Base-by-base conservation (phyloP, 2,113 vertebrate species). In the Chrysochloris asiatica region DNA sequence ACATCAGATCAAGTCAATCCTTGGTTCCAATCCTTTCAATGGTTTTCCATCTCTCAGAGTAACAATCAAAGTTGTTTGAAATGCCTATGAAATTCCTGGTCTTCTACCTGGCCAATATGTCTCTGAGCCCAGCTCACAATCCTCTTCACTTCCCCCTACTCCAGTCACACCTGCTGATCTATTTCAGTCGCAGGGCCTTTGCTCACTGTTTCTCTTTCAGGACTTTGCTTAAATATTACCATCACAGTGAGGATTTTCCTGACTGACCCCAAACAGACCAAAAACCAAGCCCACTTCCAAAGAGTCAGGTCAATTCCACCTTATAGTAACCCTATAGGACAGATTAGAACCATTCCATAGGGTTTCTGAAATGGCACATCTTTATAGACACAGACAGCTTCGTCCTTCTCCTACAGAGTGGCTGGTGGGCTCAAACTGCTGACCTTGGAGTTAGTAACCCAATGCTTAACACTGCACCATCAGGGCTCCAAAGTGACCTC, bases 51-150 rank as follows among this genome's bases (percentile, higher is more conserved):
- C 13, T 80, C 28, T 83, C 65, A 71, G 67, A 63, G 76, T 61
- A 89, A 91, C 69, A 63, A 41, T 26, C 77, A 33, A n/a, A 52
- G 43, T 83, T 93, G 77, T 83, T 26, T 79, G 26, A 86, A 86
- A 69, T 43, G 33, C 9, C 43, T 67, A 78, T 19, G 38, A 59
- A 36, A 19, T 86, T 86, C 61, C n/a, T 16, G 0, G 8, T 52
- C 24, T 30, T 38, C 77, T 69, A n/a, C 2, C 14, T 48, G 12
- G 71, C 22, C 13, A 8, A 21, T 47, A 75, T 8, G 26, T 12
- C 0, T 0, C 69, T 67, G 24, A 67, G 8, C 28, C 79, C 50
- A 81, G 54, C 84, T 63, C 33, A 38, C 50, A 89, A 5, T 33
- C 16, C 19, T 8, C 21, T 24, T 4, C 45, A n/a, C 30, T 45